These are phyloP conservation scores for Anser brachyrhynchus DNA, from an alignment of 2,113 vertebrate species.

Conservation along the genomic window DNA sequence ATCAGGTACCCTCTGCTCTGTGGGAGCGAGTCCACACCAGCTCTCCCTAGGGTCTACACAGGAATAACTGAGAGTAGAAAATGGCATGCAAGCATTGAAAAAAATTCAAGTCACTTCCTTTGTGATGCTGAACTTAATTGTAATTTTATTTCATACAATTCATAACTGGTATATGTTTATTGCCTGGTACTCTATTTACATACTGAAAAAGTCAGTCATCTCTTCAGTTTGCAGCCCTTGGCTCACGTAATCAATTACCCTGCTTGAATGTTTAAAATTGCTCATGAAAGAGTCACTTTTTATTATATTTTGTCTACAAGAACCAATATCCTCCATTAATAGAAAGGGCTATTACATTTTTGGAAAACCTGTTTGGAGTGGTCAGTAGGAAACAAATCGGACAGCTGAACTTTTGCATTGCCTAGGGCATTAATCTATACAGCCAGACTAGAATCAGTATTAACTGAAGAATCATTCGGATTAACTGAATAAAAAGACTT, in stretches of 20 bases:
- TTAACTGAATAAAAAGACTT: neutral
- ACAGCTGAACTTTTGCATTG: neutral
- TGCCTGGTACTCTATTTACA: slow-evolving; percentile 59
- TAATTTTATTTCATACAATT: slow-evolving; percentile 27
- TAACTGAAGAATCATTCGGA: neutral
- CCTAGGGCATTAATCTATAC: neutral
- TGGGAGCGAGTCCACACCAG: neutral
- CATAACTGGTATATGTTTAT: slow-evolving; percentile 21
- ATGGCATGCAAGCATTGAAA: neutral
- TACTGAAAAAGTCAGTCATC: slow-evolving; percentile 65
- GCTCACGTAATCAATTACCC: slow-evolving; percentile 26
- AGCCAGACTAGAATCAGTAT: neutral
- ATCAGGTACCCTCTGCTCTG: neutral
- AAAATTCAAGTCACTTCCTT: neutral
- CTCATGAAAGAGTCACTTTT: slow-evolving; percentile 65
- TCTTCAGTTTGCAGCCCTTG: slow-evolving; percentile 29
- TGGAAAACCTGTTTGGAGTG: neutral
- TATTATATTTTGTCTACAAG: slow-evolving; percentile 42
- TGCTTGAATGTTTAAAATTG: slow-evolving; percentile 63
- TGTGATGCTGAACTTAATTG: slow-evolving; percentile 19
- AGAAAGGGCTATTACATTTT: slow-evolving; percentile 38
- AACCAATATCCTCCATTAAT: slow-evolving; percentile 46
- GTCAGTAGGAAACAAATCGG: neutral
- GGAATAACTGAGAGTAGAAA: neutral
- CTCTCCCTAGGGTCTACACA: neutral